Conservation (phyloP, 2,797 vertebrate genomes). For the Microchirus variegatus region DNA sequence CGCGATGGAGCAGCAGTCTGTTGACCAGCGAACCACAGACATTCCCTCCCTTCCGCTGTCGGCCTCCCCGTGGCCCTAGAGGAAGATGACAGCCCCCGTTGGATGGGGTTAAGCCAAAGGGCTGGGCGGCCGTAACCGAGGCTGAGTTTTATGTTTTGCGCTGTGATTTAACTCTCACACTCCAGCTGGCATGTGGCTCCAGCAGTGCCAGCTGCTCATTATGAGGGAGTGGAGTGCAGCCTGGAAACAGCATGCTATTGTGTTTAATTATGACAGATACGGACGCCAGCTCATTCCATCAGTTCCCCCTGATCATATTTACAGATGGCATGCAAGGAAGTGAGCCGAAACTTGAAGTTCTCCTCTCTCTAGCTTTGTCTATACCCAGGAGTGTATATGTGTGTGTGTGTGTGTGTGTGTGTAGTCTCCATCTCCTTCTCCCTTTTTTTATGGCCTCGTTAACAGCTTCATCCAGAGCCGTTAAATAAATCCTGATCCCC, state of each 20-base stretch:
- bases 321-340: constrained; percentile 11
- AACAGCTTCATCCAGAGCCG: constrained; percentile 32
- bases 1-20: constrained; percentile 51
- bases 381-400: too few relatives aligned
- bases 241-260: constrained; percentile 40
- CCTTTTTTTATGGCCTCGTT: constrained; percentile 34
- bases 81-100: constrained; percentile 28
- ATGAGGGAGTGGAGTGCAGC: constrained; percentile 41
- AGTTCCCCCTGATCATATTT: constrained; percentile 27
- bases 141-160: constrained; percentile 59
- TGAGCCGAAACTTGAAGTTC: constrained; percentile 9
- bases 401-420: not conserved
- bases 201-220: constrained; percentile 45
- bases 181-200: constrained; percentile 36
- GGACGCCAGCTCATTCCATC: constrained; percentile 34
- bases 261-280: constrained; percentile 70
- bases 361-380: not conserved
- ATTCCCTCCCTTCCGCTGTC: constrained; percentile 26
- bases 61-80: constrained; percentile 9
- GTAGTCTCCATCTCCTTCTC: constrained; percentile 1
- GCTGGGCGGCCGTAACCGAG: constrained; percentile 41
- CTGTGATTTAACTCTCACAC: constrained; percentile 57
- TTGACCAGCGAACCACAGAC: constrained; percentile 25
- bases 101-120: constrained; percentile 27
- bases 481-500: constrained; percentile 31